phyloP scores from a whole-genome alignment of 1,140 invertebrate species.

The Argopecten irradians region DNA sequence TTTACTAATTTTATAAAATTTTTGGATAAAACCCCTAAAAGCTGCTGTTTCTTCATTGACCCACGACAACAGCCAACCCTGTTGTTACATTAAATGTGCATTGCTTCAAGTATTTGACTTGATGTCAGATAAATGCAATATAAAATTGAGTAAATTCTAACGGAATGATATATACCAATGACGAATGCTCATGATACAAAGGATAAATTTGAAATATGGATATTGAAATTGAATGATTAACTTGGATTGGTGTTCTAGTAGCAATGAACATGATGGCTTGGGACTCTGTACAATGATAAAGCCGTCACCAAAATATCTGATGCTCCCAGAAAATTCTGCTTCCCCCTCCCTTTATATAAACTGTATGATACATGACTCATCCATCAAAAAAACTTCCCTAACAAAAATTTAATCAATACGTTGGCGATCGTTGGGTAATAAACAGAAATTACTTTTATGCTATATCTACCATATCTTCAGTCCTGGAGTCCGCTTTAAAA shows the following conservation, averaged over 20 bases:
- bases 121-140: too few relatives aligned
- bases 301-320: not conserved
- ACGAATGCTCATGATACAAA: too few relatives aligned
- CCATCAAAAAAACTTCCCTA: not conserved
- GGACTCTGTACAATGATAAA: not conserved
- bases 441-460: not conserved
- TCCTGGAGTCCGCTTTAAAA: not conserved
- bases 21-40: too few relatives aligned
- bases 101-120: too few relatives aligned
- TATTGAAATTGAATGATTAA: not conserved
- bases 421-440: not conserved
- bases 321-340: not conserved
- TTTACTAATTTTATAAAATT: too few relatives aligned
- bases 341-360: not conserved
- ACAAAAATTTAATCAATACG: slow-evolving; percentile 5
- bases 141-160: too few relatives aligned
- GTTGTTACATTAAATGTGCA: too few relatives aligned
- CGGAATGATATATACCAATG: too few relatives aligned
- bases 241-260: not conserved
- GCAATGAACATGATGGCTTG: too few relatives aligned
- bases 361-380: not conserved
- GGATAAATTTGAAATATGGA: not conserved
- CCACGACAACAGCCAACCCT: too few relatives aligned
- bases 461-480: not conserved
- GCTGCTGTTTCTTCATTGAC: too few relatives aligned